Evolutionary conservation across 2,888 invertebrate species (phyloP), one percentile per base, ranked within the genome.

Genomic region (Thyatira batis): DNA sequence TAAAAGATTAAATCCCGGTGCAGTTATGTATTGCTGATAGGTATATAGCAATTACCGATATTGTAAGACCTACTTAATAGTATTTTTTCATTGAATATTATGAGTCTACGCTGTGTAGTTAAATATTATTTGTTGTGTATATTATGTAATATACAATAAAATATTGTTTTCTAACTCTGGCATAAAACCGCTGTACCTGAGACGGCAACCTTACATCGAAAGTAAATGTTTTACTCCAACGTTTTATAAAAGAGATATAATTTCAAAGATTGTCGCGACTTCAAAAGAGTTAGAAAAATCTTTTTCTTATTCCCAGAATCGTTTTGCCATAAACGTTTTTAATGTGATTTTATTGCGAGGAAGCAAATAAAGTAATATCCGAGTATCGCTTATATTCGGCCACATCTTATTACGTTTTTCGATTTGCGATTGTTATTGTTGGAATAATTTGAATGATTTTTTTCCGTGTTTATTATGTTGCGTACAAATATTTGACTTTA

Each of bases 191-290:
- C 25, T 13, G 3, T 9, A 13, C 5, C 2, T 21, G 13, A 2
- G 9, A 25, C 25, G 5, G 17, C 46, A 46, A 13, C 46, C 8
- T 69, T 58, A 69, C 67, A 65, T 57, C 60, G 54, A 63, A 72
- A 71, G 72, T 73, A 77, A 78, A 78, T 76, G 75, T 80, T 68
- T 63, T 75, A 69, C 69, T 71, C 67, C 65, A 65, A 61, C 71
- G 78, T 80, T 82, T n/a, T 83, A 80, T 70, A 58, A 67, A 61
- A 61, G 63, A 71, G 75, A 81, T 71, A 79, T 80, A 76, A 84
- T 81, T 81, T 78, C 68, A 64, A 67, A 76, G 74, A 80, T 82
- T 74, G 67, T 61, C 67, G 71, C 62, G 60, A 69, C 68, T 73
- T 79, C 75, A 75, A 73, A 75, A 63, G 71, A 64, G 62, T 65